Base-by-base conservation (phyloP, 2,113 vertebrate species). In the Narcine bancroftii region DNA sequence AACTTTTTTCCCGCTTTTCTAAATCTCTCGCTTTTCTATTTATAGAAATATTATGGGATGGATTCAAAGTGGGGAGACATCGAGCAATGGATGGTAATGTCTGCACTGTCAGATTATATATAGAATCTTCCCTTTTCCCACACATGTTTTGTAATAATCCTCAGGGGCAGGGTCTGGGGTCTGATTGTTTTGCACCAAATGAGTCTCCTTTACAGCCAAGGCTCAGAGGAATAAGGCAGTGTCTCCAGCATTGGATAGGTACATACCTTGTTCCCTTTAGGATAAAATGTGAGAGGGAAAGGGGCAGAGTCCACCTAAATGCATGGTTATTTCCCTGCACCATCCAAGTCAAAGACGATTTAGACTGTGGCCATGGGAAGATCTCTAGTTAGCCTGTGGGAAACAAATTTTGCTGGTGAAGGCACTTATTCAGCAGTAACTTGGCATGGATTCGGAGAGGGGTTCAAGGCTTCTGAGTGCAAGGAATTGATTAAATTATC, bases 81-180 rank as follows among this genome's bases (percentile, higher is more conserved):
- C 96, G 98, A 99, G 93, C 98, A 98, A 63, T 99, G 98, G 98
- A 99, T 99, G 98, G 98, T 99, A 99, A 95, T 87, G 96, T 95
- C 92, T 94, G 85, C 92, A 92, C 92, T 29, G 56, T 89, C 33
- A 63, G 53, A 89, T 24, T 89, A 42, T 42, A 29, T 69, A 39
- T 91, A 45, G 21, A 45, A 65, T 63, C 63, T 15, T 91, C 21
- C 42, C 39, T 45, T 89, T 69, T 45, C 89, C 89, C 39, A 42
- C 60, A 5, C 2, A 2, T 71, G 13, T 91, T 91, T 66, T 36
- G 36, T 42, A 69, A 45, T 91, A 91, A 87, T 36, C 53, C 53
- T 87, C 33, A 60, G 53, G 56, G 1, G 53, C 81, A 1, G 13
- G 33, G 3, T 60, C 15, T 60, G 15, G 13, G 56, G 53, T 85